Base-by-base conservation (phyloP, 2,113 vertebrate species). In the Pseudopipra pipra region DNA sequence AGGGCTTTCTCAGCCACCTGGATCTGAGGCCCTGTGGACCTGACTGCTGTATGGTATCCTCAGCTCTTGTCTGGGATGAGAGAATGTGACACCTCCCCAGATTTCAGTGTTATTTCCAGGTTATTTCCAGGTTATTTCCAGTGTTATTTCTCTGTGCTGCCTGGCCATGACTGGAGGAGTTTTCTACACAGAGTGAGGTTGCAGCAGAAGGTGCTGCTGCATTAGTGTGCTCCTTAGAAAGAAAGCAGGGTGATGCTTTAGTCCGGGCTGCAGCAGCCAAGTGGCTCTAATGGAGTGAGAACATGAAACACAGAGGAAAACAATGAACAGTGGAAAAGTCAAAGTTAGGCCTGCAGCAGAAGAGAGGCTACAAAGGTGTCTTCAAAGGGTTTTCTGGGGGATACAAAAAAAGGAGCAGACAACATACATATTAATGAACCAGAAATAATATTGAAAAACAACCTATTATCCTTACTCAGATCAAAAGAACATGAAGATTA, bases 391-490 rank as follows among this genome's bases (percentile, higher is more conserved):
- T 92, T 71, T 88, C 91, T 62, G 73, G 74, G 44, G 54, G 19
- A 46, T 61, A 76, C 92, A 90, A 87, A 77, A 90, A 92, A 82
- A 74, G 46, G 41, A 91, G 41, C 80, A 95, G 95, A 67, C 52
- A 95, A 21, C 94, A 96, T 97, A 92, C 95, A 97, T 97, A 97
- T 97, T 98, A 95, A 97, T 97, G 96, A 98, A 90, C 71, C 83
- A 82, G 85, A 93, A 97, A 97, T 83, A 96, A 97, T 97, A 95
- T 79, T 96, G 97, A 91, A 97, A 97, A 98, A 95, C 85, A 97
- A 95, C 83, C 93, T 73, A 98, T 97, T 97, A 97, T 95, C 89
- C 93, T 96, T 77, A 84, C 88, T 87, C 89, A 95, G 96, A 97
- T 97, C 97, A 97, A 97, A 98, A 96, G 97, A 96, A 91, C 62